phyloP scores from a whole-genome alignment of 2,888 invertebrate species.

The Drosophila kuntzei region DNA sequence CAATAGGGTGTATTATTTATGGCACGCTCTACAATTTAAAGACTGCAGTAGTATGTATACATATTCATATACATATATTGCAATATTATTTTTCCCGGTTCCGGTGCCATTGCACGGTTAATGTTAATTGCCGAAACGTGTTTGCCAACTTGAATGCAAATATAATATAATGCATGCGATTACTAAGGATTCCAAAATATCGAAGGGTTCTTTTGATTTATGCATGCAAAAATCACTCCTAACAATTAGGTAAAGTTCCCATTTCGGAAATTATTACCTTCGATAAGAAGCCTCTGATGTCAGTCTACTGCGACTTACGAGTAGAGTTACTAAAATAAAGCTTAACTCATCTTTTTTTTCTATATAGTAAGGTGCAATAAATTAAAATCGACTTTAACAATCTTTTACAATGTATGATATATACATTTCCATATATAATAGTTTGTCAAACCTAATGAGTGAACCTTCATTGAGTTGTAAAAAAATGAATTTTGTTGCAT shows the following conservation, averaged over 20 bases:
- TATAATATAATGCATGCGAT: constrained; percentile 7
- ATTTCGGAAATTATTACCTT: constrained; percentile 2
- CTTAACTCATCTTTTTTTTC: constrained; percentile 5
- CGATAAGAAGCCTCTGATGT: constrained; percentile 7
- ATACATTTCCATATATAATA: neutral
- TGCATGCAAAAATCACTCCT: neutral
- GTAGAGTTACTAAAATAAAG: constrained; percentile 1
- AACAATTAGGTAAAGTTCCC: neutral
- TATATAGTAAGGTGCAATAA: neutral
- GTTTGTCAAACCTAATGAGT: neutral
- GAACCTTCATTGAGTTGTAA: neutral
- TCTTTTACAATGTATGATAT: constrained; percentile 10
- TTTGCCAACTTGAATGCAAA: constrained; percentile 16
- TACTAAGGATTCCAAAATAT: constrained; percentile 1
- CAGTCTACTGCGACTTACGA: constrained; percentile 6
- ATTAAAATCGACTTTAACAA: constrained; percentile 5
- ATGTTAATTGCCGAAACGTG: constrained; percentile 50
- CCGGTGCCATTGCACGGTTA: constrained; percentile 55
- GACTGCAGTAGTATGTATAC: constrained; percentile 11
- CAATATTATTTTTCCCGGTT: constrained; percentile 36
- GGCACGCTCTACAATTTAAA: constrained; percentile 39
- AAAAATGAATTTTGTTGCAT: neutral
- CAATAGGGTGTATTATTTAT: constrained; percentile 38
- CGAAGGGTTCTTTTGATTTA: constrained; percentile 2
- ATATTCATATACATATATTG: constrained; percentile 2